Percentiles rank a stretch among this genome's conserved stretches.
Evolutionary conservation across 92 coral and sea anemone species (phyloP).

Genomic region (Phenganax marumi): DNA sequence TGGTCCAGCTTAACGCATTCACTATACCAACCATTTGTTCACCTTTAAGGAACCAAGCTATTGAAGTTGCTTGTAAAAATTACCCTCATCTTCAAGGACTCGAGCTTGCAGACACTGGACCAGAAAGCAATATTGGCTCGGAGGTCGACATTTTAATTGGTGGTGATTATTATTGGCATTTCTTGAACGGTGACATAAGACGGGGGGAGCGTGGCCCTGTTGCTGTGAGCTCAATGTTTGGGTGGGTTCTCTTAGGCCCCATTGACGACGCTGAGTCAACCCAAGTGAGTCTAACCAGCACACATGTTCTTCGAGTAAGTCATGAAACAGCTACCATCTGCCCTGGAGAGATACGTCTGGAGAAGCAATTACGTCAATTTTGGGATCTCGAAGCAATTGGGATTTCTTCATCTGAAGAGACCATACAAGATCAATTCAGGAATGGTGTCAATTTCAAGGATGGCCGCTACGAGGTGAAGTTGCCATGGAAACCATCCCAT

Average conservation of each 20-base stretch:
- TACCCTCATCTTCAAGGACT: slow-evolving; percentile 11
- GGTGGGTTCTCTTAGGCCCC: slow-evolving; percentile 35
- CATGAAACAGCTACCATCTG: not conserved
- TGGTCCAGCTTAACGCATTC: not conserved
- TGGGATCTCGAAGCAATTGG: slow-evolving; percentile 39
- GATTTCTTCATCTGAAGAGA: not conserved
- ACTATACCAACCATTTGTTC: slow-evolving; percentile 1
- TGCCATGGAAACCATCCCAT: slow-evolving; percentile 59
- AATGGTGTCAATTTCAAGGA: slow-evolving; percentile 48
- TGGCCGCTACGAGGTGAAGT: slow-evolving; percentile 57
- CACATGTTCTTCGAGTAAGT: slow-evolving; percentile 18
- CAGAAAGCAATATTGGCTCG: not conserved
- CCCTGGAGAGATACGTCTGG: slow-evolving; percentile 10
- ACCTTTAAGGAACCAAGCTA: slow-evolving; percentile 23
- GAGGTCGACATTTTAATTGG: slow-evolving; percentile 33
- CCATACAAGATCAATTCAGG: slow-evolving; percentile 31
- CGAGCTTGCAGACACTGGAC: slow-evolving; percentile 9
- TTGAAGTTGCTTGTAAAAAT: slow-evolving; percentile 20
- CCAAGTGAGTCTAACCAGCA: slow-evolving; percentile 12
- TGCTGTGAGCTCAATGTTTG: not conserved
- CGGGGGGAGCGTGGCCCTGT: slow-evolving; percentile 25
- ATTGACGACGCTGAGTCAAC: not conserved
- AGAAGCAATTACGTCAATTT: slow-evolving; percentile 9
- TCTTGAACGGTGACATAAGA: not conserved
- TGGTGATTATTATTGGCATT: slow-evolving; percentile 15